Evolutionary conservation across 2,888 invertebrate species (phyloP).

Genomic region (Drosophila affinis): DNA sequence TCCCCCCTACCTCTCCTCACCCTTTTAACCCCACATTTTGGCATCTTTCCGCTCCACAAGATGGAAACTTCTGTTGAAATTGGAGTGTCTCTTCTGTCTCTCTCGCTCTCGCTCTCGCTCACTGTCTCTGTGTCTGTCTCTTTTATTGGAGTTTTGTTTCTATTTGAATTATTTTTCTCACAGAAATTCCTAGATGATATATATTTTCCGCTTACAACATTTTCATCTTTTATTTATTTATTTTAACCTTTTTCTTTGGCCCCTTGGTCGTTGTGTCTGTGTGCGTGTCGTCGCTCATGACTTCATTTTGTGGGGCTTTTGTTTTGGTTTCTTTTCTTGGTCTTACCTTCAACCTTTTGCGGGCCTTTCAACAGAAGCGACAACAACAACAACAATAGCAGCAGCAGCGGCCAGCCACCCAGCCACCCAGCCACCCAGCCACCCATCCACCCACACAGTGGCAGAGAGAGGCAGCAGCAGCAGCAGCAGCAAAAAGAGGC

Average conservation of each 20-base stretch:
- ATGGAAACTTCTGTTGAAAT: conserved; percentile 30
- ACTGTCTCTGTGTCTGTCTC: conserved; percentile 28
- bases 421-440: conserved; percentile 30
- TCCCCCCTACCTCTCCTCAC: too few species aligned
- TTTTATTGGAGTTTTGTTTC: conserved; percentile 34
- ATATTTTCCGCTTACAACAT: conserved; percentile 53
- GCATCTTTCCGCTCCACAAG: not conserved
- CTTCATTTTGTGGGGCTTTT: conserved; percentile 61
- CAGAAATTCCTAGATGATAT: conserved; percentile 48
- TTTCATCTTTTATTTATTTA: conserved; percentile 47
- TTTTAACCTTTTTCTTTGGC: conserved; percentile 62
- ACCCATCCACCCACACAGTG: conserved; percentile 24
- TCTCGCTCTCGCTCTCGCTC: conserved; percentile 19
- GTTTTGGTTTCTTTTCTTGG: conserved; percentile 62
- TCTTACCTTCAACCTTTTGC: conserved; percentile 78
- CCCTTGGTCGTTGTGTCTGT: not conserved
- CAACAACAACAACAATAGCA: conserved; percentile 23
- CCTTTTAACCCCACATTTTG: not conserved
- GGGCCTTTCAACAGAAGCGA: conserved; percentile 47
- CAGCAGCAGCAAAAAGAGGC: not conserved
- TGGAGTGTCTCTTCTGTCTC: conserved; percentile 27
- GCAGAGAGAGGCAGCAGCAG: not conserved
- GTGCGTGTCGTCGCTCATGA: conserved; percentile 42
- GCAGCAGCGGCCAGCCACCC: conserved; percentile 22
- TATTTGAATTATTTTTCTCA: conserved; percentile 36